phyloP scores from a whole-genome alignment of 2,888 invertebrate species.

The Pterostichus niger region DNA sequence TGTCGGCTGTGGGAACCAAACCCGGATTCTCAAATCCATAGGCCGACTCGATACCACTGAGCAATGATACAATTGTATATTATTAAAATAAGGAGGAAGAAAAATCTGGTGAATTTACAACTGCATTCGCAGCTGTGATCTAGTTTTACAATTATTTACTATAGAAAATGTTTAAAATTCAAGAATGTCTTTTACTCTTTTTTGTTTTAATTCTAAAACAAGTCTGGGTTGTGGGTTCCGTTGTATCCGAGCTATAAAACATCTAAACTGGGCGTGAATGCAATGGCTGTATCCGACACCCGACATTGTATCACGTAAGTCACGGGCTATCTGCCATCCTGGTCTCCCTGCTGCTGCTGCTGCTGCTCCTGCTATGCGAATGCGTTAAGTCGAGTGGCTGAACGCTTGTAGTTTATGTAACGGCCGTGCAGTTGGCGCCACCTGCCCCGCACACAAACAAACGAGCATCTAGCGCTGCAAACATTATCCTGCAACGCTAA shows the following conservation, averaged over 20 bases:
- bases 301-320: conserved; percentile 52
- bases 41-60: too few relatives aligned
- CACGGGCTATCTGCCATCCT: conserved; percentile 23
- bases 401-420: conserved; percentile 54
- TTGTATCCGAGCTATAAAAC: conserved; percentile 4
- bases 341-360: too few relatives aligned
- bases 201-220: conserved; percentile 5
- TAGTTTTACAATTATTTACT: too few relatives aligned
- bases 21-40: too few relatives aligned
- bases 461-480: conserved; percentile 41
- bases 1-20: too few relatives aligned
- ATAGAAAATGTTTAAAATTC: background rate
- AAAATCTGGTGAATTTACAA: too few relatives aligned
- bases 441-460: conserved; percentile 55
- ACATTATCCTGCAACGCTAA: conserved; percentile 43
- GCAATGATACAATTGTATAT: too few relatives aligned
- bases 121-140: too few relatives aligned
- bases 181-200: background rate
- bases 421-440: conserved; percentile 50
- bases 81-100: too few relatives aligned
- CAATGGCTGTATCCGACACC: conserved; percentile 45
- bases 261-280: conserved; percentile 35
- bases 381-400: conserved; percentile 55
- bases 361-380: background rate
- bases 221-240: background rate